Evolutionary conservation across 2,113 vertebrate genomes (phyloP).

Genomic region (Phrynosoma blainvillii): DNA sequence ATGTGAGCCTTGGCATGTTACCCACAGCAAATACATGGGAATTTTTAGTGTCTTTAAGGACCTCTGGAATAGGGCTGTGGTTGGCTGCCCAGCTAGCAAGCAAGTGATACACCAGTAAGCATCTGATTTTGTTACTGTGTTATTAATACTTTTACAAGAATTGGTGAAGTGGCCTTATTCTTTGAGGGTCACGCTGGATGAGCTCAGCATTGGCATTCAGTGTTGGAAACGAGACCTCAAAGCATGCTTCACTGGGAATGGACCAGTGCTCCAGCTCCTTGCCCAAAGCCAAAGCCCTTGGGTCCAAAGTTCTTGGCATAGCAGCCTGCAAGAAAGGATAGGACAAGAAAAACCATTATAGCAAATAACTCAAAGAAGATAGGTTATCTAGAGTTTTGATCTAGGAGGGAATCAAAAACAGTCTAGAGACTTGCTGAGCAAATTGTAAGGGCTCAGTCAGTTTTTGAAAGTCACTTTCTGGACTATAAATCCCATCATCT

Average conservation of each 20-base stretch:
- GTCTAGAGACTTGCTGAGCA: not conserved
- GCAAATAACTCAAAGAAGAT: not conserved
- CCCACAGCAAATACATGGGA: not conserved
- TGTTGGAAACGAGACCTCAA: not conserved
- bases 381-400: not conserved
- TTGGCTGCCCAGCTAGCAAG: not conserved
- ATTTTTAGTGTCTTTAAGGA: rapidly evolving
- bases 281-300: conserved; percentile 94
- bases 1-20: not conserved
- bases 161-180: not conserved
- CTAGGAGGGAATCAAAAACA: not conserved
- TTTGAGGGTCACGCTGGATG: not conserved
- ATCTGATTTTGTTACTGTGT: conserved; percentile 25
- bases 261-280: conserved; percentile 88
- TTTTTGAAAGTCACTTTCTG: too few species aligned
- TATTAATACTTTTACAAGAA: conserved; percentile 27
- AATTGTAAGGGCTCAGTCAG: not conserved
- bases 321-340: conserved; percentile 79
- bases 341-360: not conserved
- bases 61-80: not conserved
- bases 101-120: conserved; percentile 36
- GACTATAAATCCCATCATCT: too few species aligned
- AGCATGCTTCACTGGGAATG: conserved; percentile 82
- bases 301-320: conserved; percentile 95
- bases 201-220: not conserved